Evolutionary conservation across 2,797 vertebrate species (phyloP).

Genomic region (Phrynocephalus vlangalii): DNA sequence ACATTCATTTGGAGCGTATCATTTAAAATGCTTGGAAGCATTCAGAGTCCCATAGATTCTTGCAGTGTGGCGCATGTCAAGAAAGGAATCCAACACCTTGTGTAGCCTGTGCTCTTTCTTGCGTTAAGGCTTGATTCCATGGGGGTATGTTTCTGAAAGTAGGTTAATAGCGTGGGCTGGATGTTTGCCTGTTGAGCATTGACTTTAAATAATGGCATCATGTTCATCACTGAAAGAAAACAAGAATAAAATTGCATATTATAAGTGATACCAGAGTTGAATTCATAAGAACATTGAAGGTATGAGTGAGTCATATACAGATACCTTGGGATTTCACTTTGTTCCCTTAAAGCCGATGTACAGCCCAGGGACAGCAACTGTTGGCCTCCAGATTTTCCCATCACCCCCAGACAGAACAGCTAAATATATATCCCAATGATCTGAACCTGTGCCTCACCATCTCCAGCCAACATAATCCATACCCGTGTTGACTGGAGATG

Average conservation of each 20-base stretch:
- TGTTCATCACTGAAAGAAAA: conserved; percentile 83
- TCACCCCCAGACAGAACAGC: not conserved
- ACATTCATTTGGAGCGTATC: not conserved
- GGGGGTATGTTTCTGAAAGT: conserved; percentile 37
- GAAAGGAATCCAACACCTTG: not conserved
- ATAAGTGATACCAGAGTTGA: not conserved
- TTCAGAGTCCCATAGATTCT: conserved; percentile 37
- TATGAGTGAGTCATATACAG: not conserved
- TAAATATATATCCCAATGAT: no score
- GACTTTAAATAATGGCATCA: conserved; percentile 84
- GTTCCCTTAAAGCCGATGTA: not conserved
- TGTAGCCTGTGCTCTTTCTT: conserved; percentile 33
- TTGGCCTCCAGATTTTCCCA: not conserved
- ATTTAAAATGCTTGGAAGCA: not conserved
- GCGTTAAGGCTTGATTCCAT: conserved; percentile 47
- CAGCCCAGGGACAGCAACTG: not conserved
- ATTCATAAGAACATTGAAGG: not conserved
- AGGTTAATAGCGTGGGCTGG: conserved; percentile 23
- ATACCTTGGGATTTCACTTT: not conserved
- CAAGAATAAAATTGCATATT: conserved; percentile 41
- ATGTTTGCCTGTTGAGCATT: conserved; percentile 31
- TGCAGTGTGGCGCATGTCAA: not conserved
- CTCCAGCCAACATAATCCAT: not conserved
- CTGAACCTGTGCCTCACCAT: not conserved
- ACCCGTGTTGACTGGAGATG: not conserved